Evolutionary conservation across 2,888 invertebrate genomes (phyloP), one percentile per base, ranked within the genome.

Genomic region (Agrochola lota): DNA sequence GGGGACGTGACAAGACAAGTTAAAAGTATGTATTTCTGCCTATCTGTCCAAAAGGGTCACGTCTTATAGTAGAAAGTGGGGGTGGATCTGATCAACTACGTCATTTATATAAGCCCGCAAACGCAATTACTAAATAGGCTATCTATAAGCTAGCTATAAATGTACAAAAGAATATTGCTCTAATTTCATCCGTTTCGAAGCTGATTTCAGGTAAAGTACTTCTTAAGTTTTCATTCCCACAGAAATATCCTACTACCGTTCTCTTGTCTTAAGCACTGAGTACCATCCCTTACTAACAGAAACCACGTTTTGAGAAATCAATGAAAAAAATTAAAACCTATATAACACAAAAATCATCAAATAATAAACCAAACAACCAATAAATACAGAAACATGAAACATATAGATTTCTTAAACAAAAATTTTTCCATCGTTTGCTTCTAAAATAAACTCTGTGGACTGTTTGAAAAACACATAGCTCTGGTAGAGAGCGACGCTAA

Each of bases 401-500:
- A 40, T 55, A 62, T 62, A 11, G 76, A 74, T 71, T 80, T 57
- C 17, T 8, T 40, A 35, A 59, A 20, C 57, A 35, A 81, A 52
- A 40, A 71, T 63, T 43, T 59, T 35, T 43, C 12, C 52, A 69
- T 66, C 40, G 40, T 74, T 78, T 62, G 12, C 35, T 57, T 23
- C 69, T 57, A 70, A 30, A 78, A 74, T 68, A 71, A 74, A 75
- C 17, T 68, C 6, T 57, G 62, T 71, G 20, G 69, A 64, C 23
- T 35, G 35, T 72, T 71, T 64, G 62, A 59, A 80, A 77, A 77
- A 80, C 83, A 77, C 70, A 73, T 68, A 71, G 75, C 49, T 66
- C 70, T 62, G 12, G 77, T 40, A 74, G 79, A 52, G 23, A 59
- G 60, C 80, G 67, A 74, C 83, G 30, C 70, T 83, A 83, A 83